These are phyloP conservation scores for Heterotis niloticus DNA, from an alignment of 2,113 vertebrate genomes.

Conservation along the genomic window DNA sequence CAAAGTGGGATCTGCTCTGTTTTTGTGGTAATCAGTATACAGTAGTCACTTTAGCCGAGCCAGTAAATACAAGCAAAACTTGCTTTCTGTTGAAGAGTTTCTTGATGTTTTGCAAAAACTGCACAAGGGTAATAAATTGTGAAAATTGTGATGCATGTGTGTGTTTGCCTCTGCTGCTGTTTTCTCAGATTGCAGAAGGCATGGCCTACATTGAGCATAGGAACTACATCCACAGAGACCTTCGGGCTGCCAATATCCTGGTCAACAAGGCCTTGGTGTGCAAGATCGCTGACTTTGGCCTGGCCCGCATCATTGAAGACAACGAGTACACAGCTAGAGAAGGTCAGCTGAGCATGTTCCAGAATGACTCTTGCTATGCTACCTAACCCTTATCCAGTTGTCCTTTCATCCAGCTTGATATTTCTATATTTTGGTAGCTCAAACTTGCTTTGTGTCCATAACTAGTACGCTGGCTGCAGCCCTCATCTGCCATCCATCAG, in stretches of 20 bases:
- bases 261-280: conserved; percentile 81
- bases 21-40: too few relatives aligned
- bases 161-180: conserved; percentile 8
- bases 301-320: conserved; percentile 93
- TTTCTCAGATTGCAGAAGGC: conserved; percentile 76
- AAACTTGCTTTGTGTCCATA: too few relatives aligned
- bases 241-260: conserved; percentile 90
- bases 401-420: not conserved
- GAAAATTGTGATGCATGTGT: not conserved
- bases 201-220: conserved; percentile 94
- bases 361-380: not conserved
- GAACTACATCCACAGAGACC: conserved; percentile 95
- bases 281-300: conserved; percentile 94
- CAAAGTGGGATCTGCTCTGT: too few relatives aligned
- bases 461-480: too few relatives aligned
- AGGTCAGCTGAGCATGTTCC: conserved; percentile 60
- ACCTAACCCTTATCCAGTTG: too few relatives aligned
- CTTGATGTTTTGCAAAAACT: too few relatives aligned
- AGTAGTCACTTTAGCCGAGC: too few relatives aligned
- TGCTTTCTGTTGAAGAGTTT: too few relatives aligned
- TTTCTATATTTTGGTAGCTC: not conserved
- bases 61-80: too few relatives aligned
- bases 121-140: too few relatives aligned
- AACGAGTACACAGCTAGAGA: conserved; percentile 88
- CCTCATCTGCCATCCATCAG: too few relatives aligned